phyloP scores from a whole-genome alignment of 2,113 vertebrate genomes.

The Callaeas wilsoni region DNA sequence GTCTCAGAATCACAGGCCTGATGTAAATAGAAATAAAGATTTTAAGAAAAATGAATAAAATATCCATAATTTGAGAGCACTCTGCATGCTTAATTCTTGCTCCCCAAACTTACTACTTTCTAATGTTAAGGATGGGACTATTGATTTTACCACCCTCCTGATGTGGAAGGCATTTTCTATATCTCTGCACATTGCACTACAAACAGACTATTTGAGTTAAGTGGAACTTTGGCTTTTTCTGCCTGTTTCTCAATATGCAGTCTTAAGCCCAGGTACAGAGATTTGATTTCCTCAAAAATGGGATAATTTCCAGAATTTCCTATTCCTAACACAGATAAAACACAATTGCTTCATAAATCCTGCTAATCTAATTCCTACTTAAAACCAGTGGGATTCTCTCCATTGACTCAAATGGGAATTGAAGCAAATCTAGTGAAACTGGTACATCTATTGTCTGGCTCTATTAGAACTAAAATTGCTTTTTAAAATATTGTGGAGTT shows the following conservation, averaged over 20 bases:
- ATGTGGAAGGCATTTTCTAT: not conserved
- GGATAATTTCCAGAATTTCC: not conserved
- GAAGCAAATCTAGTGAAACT: constrained; percentile 36
- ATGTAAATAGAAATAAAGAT: not conserved
- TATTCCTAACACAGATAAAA: not conserved
- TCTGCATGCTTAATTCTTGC: not conserved
- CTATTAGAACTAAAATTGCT: constrained; percentile 1
- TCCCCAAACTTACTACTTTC: not conserved
- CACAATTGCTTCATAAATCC: constrained; percentile 17
- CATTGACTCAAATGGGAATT: constrained; percentile 17
- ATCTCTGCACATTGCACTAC: not conserved
- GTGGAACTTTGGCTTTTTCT: not conserved
- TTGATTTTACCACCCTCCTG: not conserved
- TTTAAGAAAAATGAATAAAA: not conserved
- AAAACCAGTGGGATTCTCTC: not conserved
- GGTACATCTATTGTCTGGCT: not conserved
- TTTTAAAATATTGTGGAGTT: not conserved
- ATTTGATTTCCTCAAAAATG: not conserved
- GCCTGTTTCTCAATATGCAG: not conserved
- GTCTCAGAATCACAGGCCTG: not conserved
- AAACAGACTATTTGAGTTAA: not conserved
- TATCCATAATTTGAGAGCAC: not conserved
- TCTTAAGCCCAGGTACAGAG: not conserved
- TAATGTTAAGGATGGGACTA: not conserved
- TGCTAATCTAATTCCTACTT: constrained; percentile 18